Percentiles rank a stretch among this genome's conserved stretches.
Evolutionary conservation across 2,113 vertebrate genomes (phyloP).

Genomic region (Numenius arquata): DNA sequence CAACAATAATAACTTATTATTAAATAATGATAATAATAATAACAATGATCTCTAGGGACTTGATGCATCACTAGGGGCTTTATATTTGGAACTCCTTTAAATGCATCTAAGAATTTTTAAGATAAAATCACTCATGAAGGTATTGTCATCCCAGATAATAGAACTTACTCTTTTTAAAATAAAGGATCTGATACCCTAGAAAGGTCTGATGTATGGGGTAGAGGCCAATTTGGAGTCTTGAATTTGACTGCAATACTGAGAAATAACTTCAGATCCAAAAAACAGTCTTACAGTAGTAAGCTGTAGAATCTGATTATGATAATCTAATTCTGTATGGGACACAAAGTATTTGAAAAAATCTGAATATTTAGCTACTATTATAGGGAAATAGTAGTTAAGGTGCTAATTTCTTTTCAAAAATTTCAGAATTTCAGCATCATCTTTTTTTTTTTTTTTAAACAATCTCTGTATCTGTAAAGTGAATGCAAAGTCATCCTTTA

Average conservation of each 20-base stretch:
- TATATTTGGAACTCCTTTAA: background rate
- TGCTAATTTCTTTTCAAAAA: background rate
- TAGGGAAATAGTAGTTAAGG: background rate
- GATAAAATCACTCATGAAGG: background rate
- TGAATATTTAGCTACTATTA: background rate
- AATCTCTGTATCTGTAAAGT: background rate
- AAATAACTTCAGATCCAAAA: background rate
- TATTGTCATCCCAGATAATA: background rate
- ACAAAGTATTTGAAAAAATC: background rate
- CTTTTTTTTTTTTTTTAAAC: background rate
- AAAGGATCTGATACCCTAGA: background rate
- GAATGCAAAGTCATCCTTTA: background rate
- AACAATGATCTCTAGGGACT: background rate
- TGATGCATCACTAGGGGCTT: background rate
- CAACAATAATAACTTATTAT: background rate
- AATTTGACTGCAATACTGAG: background rate
- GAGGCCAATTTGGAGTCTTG: background rate
- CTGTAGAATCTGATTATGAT: background rate
- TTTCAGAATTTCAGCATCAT: background rate
- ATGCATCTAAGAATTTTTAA: background rate
- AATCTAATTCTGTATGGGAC: background rate
- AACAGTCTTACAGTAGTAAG: background rate
- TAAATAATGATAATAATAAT: background rate
- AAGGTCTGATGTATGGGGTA: background rate
- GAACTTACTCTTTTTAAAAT: background rate